Base-by-base conservation (phyloP, 2,113 vertebrate species). In the Ornithorhynchus anatinus region DNA sequence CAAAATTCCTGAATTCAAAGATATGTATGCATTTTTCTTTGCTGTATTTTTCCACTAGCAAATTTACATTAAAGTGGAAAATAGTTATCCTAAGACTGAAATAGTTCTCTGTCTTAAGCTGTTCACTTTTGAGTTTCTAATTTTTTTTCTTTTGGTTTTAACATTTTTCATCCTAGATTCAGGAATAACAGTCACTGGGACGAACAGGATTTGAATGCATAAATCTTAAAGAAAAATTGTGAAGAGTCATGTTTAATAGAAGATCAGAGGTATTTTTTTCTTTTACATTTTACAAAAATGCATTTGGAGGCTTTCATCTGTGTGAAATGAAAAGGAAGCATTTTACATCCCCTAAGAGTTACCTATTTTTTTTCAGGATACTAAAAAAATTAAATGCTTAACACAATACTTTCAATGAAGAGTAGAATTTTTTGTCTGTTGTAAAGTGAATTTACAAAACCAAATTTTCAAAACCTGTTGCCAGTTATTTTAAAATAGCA, bases 251-350 rank as follows among this genome's bases (percentile, higher is more conserved):
- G 40, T 84, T 62, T 72, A 83, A 77, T 79, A 66, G 66, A 75
- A 87, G 50, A 57, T 42, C 59, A n/a, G n/a, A 69, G 22, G 76
- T 79, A 77, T 72, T 59, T 66, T 59, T 74, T 75, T 69, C 31
- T 67, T 60, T 64, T 72, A 72, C 20, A 59, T 79, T 81, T 84
- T 48, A 61, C 59, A 69, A 72, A 77, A 82, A 58, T 69, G 61
- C 36, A 47, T 45, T 58, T 67, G 36, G 25, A 60, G 31, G 63
- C n/a, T 68, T 77, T 79, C 59, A 79, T 48, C 56, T 60, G 66
- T 69, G 77, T 59, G 39, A 79, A 72, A 77, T 72, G 22, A 52
- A 79, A 79, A 80, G 77, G 85, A 81, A 80, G 69, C 50, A 72
- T 79, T 45, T 23, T 64, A 75, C 60, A 72, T 33, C 23, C 59